A percentile compares a stretch with the other conserved stretches of the same genome.
Conservation (phyloP, 2,797 vertebrate genomes). For the Poecile montanus region DNA sequence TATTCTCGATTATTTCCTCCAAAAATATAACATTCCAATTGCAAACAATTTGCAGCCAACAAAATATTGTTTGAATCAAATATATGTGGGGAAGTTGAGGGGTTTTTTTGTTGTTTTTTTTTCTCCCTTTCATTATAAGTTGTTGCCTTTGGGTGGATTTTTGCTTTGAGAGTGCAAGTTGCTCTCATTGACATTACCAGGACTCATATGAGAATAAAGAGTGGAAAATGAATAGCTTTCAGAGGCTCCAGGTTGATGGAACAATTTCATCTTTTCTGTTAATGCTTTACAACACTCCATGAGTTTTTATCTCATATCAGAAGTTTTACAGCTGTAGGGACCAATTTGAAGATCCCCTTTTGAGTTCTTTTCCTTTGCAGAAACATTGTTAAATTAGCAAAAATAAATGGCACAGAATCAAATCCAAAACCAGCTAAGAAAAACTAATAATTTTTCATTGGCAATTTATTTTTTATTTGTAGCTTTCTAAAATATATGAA, state of each 20-base stretch:
- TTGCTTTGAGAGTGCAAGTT: not conserved
- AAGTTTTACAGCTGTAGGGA: constrained; percentile 61
- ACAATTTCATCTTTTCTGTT: constrained; percentile 55
- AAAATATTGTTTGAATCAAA: constrained; percentile 41
- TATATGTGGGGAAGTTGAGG: not conserved
- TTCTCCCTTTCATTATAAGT: not conserved
- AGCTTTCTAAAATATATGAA: not conserved
- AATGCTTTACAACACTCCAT: constrained; percentile 52
- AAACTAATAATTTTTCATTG: not conserved
- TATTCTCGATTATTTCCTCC: constrained; percentile 48
- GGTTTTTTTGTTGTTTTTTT: not conserved
- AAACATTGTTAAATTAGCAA: not conserved
- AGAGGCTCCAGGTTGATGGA: constrained; percentile 39
- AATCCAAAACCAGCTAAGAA: not conserved
- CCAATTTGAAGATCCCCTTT: not conserved
- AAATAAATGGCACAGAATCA: not conserved
- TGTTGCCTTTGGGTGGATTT: constrained; percentile 45
- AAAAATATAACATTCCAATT: constrained; percentile 48
- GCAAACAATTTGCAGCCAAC: constrained; percentile 57
- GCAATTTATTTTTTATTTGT: not conserved
- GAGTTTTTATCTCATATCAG: constrained; percentile 64
- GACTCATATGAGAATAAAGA: constrained; percentile 28
- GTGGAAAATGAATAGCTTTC: constrained; percentile 36
- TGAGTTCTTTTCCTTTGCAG: not conserved
- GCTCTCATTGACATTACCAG: constrained; percentile 2